Evolutionary conservation across 1,140 invertebrate genomes (phyloP), one percentile per base, ranked within the genome.

Genomic region (Atta cephalotes): DNA sequence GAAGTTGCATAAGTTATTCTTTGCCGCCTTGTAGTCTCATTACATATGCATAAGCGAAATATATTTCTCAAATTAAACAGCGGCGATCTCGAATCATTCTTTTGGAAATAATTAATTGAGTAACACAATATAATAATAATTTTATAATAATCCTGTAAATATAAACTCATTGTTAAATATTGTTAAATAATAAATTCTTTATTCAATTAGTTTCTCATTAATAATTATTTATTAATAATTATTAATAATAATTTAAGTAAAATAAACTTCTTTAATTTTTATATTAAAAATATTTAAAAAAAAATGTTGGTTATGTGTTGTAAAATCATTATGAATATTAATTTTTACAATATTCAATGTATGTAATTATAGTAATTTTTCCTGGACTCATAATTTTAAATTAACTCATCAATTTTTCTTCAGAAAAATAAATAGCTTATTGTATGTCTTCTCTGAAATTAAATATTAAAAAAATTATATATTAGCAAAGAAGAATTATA

Each of bases 1-100:
- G 49, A 80, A 35, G 3, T 68, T 68, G 7, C 62, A 80, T 66
- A 80, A 49, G n/a, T 53, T 16, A 53, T 16, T 14, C 28, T 80
- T 53, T 35, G 12, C n/a, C 28, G n/a, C 3, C 18, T 45, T 9
- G 16, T 18, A 25, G 14, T 21, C 18, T 28, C 25, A 39, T 79
- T 39, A 68, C 7, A 28, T 68, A 68, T 70, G 14, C n/a, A n/a
- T 1, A 49, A 68, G 25, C 5, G 12, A 70, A 25, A 45, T 18
- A 16, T 12, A 18, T 45, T 65, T 63, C 10, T n/a, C 25, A 49
- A 21, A 35, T 66, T 81, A 1, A 70, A 56, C 49, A 2, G 28
- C 12, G 16, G 18, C 28, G 45, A 78, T 63, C 25, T 31, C 1
- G 4, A 18, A 77, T 25, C 9, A 9, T 62, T 9, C 21, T 0